Conservation (phyloP, 53 echinoderm and acorn worm species). For the Paelopatides confundens region DNA sequence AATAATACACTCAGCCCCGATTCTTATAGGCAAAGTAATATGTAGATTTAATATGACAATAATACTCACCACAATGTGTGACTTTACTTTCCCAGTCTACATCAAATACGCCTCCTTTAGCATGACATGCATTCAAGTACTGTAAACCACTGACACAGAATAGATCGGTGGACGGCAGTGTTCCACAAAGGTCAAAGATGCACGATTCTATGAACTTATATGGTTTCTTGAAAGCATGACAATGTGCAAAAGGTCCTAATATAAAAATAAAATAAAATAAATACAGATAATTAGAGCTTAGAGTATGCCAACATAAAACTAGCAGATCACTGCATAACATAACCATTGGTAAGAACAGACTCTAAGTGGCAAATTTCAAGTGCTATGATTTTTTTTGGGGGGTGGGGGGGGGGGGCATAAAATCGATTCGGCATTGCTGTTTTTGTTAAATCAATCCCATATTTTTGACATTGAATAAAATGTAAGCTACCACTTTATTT, state of each 20-base stretch:
- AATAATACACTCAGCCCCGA: too few species aligned
- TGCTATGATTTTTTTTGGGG: too few species aligned
- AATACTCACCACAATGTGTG: slow-evolving; percentile 13
- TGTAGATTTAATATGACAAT: not conserved
- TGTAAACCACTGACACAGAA: not conserved
- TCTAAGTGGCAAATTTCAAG: too few species aligned
- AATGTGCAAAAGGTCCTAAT: slow-evolving; percentile 5
- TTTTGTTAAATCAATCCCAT: too few species aligned
- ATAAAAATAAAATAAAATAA: not conserved
- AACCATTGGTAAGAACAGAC: too few species aligned
- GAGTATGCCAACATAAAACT: too few species aligned
- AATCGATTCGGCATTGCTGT: too few species aligned
- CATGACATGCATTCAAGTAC: not conserved
- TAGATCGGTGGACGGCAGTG: slow-evolving; percentile 35
- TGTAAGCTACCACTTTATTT: too few species aligned
- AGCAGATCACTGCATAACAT: too few species aligned
- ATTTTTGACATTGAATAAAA: too few species aligned
- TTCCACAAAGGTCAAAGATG: slow-evolving; percentile 36
- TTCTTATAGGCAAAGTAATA: too few species aligned
- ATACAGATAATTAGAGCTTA: not conserved
- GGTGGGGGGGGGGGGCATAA: too few species aligned
- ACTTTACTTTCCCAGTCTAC: slow-evolving; percentile 28
- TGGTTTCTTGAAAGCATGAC: slow-evolving; percentile 20
- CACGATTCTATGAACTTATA: not conserved
- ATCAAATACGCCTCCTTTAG: slow-evolving; percentile 8